Base-by-base conservation (phyloP, 1,140 invertebrate species). In the Luehdorfia chinensis region DNA sequence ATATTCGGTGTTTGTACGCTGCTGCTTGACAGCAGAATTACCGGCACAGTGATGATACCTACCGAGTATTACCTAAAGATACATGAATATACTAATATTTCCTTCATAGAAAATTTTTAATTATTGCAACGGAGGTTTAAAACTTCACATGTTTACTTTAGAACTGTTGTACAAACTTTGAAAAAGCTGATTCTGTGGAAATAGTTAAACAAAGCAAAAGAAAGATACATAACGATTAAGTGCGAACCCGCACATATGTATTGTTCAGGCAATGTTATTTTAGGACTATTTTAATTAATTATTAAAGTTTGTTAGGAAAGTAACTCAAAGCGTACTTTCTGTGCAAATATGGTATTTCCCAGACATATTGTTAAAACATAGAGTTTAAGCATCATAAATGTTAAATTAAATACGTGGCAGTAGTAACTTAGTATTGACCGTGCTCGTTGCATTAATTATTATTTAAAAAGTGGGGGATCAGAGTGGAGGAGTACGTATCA, bases 231-330 rank as follows among this genome's bases (percentile, higher is more conserved):
- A 41, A 2, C 21, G 19, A 41, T 41, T 12, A 12, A 23, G 7
- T 54, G 36, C 37, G 30, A 54, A 33, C 33, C 32, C 60, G 70
- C 68, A 69, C 65, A 62, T 37, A 30, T 34, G 34, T 47, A 58
- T 55, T 36, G 52, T 58, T 60, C 54, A 37, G 52, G 50, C 50
- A 62, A 47, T 76, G 65, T 76, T 76, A 67, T 71, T 65, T 74
- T 72, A 76, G 70, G 73, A 58, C 59, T 65, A 56, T 59, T 52
- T 57, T 62, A 76, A 74, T 76, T 76, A 71, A 66, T 72, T 50
- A 70, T 72, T 62, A 60, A 64, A 69, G 55, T 50, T 55, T 59
- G 50, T 54, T 62, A 41, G 36, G 50, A 49, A 36, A 34, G 37
- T 50, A 34, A 45, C 28, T 36, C 44, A 46, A 46, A 44, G 50